Base-by-base conservation (phyloP, 2,797 vertebrate species). In the Notamacropus eugenii region DNA sequence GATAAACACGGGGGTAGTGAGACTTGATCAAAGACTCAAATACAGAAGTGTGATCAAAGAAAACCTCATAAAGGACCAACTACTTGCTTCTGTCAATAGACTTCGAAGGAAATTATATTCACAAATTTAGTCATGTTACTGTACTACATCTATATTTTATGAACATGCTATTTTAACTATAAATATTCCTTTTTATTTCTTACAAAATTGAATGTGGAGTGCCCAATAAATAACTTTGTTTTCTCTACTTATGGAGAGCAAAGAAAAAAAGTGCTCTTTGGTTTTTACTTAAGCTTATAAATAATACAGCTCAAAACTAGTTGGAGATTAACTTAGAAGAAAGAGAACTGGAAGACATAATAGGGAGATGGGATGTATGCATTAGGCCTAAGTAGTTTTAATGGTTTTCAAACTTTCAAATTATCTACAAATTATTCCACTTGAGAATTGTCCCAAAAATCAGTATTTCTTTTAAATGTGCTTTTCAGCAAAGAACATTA, bases 361-460 rank as follows among this genome's bases (percentile, higher is more conserved):
- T 56, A 92, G 22, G 74, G 52, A 97, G 91, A 1, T 13, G 90
- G 8, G 34, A 3, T 59, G 11, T 92, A 90, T 46, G 92, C 94
- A 96, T 93, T 91, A 96, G 59, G 56, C 90, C 11, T 87, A 93
- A 97, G 59, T 74, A 97, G 91, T 90, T 56, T 90, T 96, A 96
- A 95, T 92, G 40, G 96, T 96, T 94, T 92, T 54, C 93, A 95
- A 97, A 97, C 57, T 95, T 91, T 91, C 94, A 94, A 91, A 93
- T 95, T 95, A 93, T 0, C 0, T 16, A 40, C 34, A 95, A 94
- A 94, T 97, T 92, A 97, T 16, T 22, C 57, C 91, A 59, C 95
- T 97, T 97, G 59, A 97, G 91, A 97, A 95, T 97, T 95, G 58
- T 91, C 93, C 87, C 59, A 97, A 97, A 82, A 94, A 93, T 54